Evolutionary conservation across 2,797 vertebrate species (phyloP), one percentile per base, ranked within the genome.

Genomic region (Epinephelus awoara): DNA sequence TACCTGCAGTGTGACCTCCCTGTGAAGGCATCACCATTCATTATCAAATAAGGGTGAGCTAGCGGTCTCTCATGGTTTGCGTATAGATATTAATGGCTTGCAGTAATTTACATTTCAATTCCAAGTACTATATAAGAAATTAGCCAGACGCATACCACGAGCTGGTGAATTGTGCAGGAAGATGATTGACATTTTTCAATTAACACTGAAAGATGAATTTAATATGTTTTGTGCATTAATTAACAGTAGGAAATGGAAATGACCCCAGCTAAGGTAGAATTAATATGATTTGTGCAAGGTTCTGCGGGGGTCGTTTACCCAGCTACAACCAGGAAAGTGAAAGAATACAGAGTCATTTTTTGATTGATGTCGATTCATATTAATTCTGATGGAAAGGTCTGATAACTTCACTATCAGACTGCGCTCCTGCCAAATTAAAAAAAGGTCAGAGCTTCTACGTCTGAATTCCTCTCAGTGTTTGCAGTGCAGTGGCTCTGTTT

Each of bases 161-260:
- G 76, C 27, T 7, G 56, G 10, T 55, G 80, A 82, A 87, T 83
- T 85, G 71, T 87, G 72, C 34, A 42, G 71, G 38, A 73, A 87
- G 82, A 70, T 92, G 92, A 94, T 85, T 92, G 91, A 82, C 91
- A 77, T 85, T 92, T 93, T 91, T 79, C 72, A 90, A 89, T 91
- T 90, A 91, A 89, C 75, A 74, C 66, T 42, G 68, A 58, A 78
- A 79, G 84, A 85, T 83, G 73, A 70, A 66, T 86, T 86, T 72
- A 84, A 87, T 84, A 67, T 77, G 66, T 88, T 85, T 74, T 72
- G 68, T 80, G 77, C 79, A 73, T 88, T 90, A 90, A 92, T 93
- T 92, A 92, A 83, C 51, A 63, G 65, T 15, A 74, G 80, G 71
- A 83, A 88, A 91, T 91, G 49, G 79, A 85, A 91, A 77, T 91